A percentile compares a stretch with the other conserved stretches of the same genome.
Conservation (phyloP, 2,797 vertebrate genomes). For the Gymnothorax javanicus region DNA sequence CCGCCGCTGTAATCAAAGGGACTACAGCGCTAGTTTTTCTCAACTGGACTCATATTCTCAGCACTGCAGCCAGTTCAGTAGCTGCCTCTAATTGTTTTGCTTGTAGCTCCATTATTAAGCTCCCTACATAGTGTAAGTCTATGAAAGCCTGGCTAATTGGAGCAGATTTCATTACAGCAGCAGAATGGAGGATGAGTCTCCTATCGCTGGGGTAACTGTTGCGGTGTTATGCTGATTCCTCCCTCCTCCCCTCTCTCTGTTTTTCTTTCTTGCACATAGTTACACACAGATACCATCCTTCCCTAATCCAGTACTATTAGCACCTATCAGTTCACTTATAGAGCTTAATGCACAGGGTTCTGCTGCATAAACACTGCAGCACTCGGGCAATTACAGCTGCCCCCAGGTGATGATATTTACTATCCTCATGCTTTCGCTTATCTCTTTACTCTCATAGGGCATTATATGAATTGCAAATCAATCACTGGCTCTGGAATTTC, state of each 20-base stretch:
- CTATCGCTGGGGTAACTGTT: constrained; percentile 4
- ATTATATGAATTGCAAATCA: not conserved
- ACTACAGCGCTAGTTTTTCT: not conserved
- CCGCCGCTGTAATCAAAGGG: not conserved
- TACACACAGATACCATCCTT: not conserved
- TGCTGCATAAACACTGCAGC: not conserved
- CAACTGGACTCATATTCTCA: not conserved
- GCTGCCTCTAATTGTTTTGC: not conserved
- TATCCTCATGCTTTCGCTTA: not conserved
- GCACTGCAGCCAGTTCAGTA: constrained; percentile 1
- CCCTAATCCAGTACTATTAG: constrained; percentile 1
- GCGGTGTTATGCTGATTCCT: not conserved
- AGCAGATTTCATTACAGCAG: constrained; percentile 16
- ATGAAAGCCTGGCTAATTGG: constrained; percentile 4
- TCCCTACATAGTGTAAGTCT: not conserved
- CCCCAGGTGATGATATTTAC: not conserved
- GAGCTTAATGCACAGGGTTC: not conserved
- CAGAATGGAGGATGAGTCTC: not conserved
- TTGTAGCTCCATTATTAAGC: constrained; percentile 10
- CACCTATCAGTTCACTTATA: not conserved
- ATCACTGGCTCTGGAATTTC: not conserved
- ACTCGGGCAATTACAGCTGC: not conserved
- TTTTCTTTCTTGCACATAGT: not conserved
- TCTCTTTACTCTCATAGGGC: not conserved
- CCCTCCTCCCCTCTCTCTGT: not conserved